These are phyloP conservation scores for Cotesia typhae DNA, from an alignment of 1,140 invertebrate genomes.

Conservation along the genomic window DNA sequence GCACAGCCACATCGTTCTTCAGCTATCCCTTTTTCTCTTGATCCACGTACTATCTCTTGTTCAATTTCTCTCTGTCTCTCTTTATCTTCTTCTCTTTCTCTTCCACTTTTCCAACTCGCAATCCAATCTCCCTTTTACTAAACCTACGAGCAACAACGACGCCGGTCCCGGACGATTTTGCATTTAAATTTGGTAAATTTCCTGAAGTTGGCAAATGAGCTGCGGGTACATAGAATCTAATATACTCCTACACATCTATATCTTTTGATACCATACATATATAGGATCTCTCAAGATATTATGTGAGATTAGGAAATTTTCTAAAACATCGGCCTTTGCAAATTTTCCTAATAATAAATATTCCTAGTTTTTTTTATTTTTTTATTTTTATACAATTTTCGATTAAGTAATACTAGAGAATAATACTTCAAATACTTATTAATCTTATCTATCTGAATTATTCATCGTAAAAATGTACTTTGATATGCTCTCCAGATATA, in stretches of 20 bases:
- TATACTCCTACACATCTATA: constrained; percentile 45
- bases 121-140: constrained; percentile 38
- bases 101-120: constrained; percentile 41
- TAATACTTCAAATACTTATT: no score
- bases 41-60: constrained; percentile 26
- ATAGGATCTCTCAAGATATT: constrained; percentile 54
- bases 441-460: no score
- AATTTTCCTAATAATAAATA: no score
- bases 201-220: constrained; percentile 64
- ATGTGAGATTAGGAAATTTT: no score
- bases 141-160: constrained; percentile 26
- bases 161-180: constrained; percentile 56
- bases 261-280: constrained; percentile 49
- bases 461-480: no score
- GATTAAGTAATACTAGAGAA: no score
- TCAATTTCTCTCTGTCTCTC: constrained; percentile 4
- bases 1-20: constrained; percentile 30
- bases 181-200: constrained; percentile 65
- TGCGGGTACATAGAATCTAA: constrained; percentile 58
- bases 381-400: no score
- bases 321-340: no score
- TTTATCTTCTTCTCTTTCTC: constrained; percentile 29
- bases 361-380: no score
- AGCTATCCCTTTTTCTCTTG: constrained; percentile 17
- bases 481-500: no score